Evolutionary conservation across 35 echinoderm and acorn worm genomes (phyloP).

Genomic region (Apostichopus parvimensis): DNA sequence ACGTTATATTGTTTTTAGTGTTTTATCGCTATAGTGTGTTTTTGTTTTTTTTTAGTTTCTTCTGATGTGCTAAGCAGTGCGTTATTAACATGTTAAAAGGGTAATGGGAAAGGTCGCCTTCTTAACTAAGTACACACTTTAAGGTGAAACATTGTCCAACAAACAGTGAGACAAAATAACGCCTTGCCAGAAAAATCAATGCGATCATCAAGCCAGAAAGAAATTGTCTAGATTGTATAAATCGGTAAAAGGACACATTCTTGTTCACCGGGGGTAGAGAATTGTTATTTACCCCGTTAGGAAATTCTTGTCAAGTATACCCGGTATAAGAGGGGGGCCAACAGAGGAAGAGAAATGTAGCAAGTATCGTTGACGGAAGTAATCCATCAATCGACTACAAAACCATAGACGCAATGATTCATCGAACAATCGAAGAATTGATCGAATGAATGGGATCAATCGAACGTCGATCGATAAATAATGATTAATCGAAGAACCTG

Average conservation of each 20-base stretch:
- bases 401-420: too few relatives aligned
- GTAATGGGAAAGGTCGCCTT: slow-evolving; percentile 6
- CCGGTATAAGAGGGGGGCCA: too few relatives aligned
- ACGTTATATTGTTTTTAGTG: not conserved
- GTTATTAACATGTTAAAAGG: slow-evolving; percentile 11
- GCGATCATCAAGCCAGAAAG: not conserved
- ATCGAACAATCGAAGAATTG: too few relatives aligned
- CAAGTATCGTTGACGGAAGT: too few relatives aligned
- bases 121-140: not conserved
- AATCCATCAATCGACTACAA: too few relatives aligned
- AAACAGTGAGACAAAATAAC: too few relatives aligned
- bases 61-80: not conserved
- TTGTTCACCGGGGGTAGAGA: not conserved
- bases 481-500: too few relatives aligned
- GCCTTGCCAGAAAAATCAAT: not conserved
- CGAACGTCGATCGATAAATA: too few relatives aligned
- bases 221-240: not conserved
- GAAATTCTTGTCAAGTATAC: too few relatives aligned
- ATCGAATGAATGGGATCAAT: too few relatives aligned
- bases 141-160: not conserved
- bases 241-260: not conserved
- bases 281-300: not conserved
- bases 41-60: too few relatives aligned
- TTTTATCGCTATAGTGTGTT: not conserved
- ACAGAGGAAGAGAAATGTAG: too few relatives aligned